Conservation (phyloP, 2,888 invertebrate genomes). For the Quadriops clusia region DNA sequence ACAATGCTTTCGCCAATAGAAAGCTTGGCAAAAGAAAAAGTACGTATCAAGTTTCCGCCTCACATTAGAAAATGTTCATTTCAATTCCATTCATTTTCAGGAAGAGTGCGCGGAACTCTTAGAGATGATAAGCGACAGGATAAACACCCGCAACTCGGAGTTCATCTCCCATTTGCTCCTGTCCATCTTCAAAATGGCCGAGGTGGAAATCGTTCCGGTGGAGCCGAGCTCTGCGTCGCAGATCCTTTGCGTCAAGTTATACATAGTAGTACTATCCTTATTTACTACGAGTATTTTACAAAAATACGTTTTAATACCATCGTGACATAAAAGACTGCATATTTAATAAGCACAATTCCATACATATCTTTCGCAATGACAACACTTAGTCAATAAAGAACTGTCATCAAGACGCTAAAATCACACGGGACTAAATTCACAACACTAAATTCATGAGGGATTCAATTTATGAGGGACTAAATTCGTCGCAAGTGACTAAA, state of each 20-base stretch:
- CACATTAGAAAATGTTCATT: no score
- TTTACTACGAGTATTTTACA: conserved; percentile 20
- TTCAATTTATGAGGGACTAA: no score
- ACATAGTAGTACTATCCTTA: conserved; percentile 8
- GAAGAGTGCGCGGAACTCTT: conserved; percentile 75
- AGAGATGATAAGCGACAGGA: conserved; percentile 69
- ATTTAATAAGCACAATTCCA: conserved; percentile 25
- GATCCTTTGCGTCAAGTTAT: conserved; percentile 12
- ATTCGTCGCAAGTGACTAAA: no score
- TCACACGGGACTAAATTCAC: no score
- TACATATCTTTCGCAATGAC: conserved; percentile 31
- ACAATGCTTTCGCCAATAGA: conserved; percentile 53
- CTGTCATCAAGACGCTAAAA: no score
- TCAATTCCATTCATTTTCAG: conserved; percentile 40
- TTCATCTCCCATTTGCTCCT: conserved; percentile 76
- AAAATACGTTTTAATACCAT: conserved; percentile 20
- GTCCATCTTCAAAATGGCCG: conserved; percentile 86
- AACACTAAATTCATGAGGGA: no score
- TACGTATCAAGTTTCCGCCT: conserved; percentile 27
- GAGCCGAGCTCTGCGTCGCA: conserved; percentile 43
- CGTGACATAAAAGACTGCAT: conserved; percentile 29
- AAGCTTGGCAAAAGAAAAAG: conserved; percentile 61
- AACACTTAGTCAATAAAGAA: no score
- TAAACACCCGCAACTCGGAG: conserved; percentile 74
- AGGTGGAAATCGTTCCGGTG: conserved; percentile 77